Conservation (phyloP, 1,140 invertebrate species). For the Metaphire vulgaris region DNA sequence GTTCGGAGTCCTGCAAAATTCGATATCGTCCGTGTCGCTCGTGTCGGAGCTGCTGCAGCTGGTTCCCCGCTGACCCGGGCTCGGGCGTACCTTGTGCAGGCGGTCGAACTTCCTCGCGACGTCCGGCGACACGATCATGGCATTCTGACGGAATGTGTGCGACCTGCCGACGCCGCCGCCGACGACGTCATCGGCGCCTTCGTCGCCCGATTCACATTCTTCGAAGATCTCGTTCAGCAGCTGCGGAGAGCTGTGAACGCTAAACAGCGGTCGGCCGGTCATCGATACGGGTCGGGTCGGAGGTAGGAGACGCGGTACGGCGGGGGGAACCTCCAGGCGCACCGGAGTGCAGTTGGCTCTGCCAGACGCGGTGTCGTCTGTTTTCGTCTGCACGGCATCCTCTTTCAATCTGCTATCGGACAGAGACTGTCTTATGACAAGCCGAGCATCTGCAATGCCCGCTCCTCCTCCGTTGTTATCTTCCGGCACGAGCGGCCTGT, state of each 20-base stretch:
- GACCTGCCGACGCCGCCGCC: too few relatives aligned
- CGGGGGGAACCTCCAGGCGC: background rate
- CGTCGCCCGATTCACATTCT: constrained; percentile 56
- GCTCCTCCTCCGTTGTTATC: background rate
- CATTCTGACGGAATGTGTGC: constrained; percentile 34
- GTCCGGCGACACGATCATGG: constrained; percentile 44
- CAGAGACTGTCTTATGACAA: background rate
- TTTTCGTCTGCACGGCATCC: background rate
- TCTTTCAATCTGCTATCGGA: background rate
- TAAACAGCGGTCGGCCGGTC: constrained; percentile 50
- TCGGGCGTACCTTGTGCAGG: constrained; percentile 59
- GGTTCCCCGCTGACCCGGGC: constrained; percentile 70
- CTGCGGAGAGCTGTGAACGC: constrained; percentile 58
- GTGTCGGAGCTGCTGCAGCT: constrained; percentile 83
- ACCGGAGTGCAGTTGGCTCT: background rate
- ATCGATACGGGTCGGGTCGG: constrained; percentile 38
- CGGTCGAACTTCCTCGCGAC: constrained; percentile 59
- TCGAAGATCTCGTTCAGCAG: constrained; percentile 65
- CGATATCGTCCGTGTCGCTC: constrained; percentile 76
- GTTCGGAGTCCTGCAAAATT: constrained; percentile 68
- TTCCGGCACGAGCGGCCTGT: background rate
- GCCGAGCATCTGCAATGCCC: background rate
- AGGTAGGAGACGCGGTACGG: constrained; percentile 33
- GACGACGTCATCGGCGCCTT: constrained; percentile 33
- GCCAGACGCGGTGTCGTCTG: background rate